Base-by-base conservation (phyloP, 2,797 vertebrate species). In the Enteromius paludinosus region DNA sequence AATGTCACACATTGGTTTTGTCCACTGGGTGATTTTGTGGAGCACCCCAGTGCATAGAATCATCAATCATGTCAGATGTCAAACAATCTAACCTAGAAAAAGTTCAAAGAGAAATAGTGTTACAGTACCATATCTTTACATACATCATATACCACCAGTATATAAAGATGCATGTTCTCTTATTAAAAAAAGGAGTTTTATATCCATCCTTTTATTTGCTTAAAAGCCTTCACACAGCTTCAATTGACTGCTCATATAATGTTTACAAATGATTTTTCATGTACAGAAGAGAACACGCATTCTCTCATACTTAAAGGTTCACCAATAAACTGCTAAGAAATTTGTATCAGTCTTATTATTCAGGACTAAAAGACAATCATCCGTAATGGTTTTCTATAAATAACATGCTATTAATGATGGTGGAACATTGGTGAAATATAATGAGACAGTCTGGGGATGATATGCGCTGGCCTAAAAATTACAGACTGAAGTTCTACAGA, bases 361-460 rank as follows among this genome's bases (percentile, higher is more conserved):
- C 25, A 62, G 56, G 61, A 65, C 43, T 78, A 47, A 33, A 64
- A 9, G 61, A 65, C 18, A 3, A 65, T 68, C 30, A 56, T 8
- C 64, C 20, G 18, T 79, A 69, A 69, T 70, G 65, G 49, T 59
- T 79, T 64, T 79, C 78, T 59, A 56, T 68, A 52, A 69, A 79
- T 79, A 79, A 41, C 33, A 35, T 17, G 3, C 3, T 43, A 49
- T 11, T 49, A 78, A 65, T 78, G 25, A 47, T 65, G 38, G 68
- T 33, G 54, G n/a, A 45, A 71, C 79, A 77, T 73, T 41, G 15
- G 15, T 33, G 28, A 64, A 64, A 81, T 81, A 43, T 83, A 78
- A 41, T 43, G 80, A 80, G 64, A 86, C 20, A 78, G 76, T 77
- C 56, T 43, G 56, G 23, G 25, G 72, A 35, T 8, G 52, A n/a